Evolutionary conservation across 1,140 invertebrate genomes (phyloP).

Genomic region (Chelonus insularis): DNA sequence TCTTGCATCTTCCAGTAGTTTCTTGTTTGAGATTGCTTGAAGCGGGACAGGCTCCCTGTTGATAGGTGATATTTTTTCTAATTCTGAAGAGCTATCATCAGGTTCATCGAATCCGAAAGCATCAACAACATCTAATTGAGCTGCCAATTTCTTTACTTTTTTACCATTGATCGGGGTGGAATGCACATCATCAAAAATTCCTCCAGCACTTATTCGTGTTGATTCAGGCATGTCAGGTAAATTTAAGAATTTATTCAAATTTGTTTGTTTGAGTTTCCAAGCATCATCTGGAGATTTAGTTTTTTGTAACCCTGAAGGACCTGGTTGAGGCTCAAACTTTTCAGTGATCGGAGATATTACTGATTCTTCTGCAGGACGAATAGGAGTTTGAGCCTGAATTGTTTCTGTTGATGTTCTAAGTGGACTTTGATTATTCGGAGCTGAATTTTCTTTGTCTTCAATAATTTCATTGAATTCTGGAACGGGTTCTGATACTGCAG

Average conservation of each 20-base stretch:
- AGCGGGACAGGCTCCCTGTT: background rate
- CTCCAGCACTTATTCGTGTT: slow-evolving; percentile 38
- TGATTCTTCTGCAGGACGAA: too few species aligned
- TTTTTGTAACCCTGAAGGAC: slow-evolving; percentile 31
- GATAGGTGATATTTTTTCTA: background rate
- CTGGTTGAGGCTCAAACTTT: slow-evolving; percentile 22
- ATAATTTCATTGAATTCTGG: slow-evolving; percentile 6
- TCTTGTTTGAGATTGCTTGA: background rate
- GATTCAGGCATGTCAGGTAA: slow-evolving; percentile 40
- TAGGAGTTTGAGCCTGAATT: too few species aligned
- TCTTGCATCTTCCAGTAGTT: background rate
- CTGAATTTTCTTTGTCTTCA: slow-evolving; percentile 29
- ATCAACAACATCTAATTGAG: slow-evolving; percentile 32
- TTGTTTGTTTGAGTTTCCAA: slow-evolving; percentile 38
- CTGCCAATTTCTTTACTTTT: background rate
- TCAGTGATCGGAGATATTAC: too few species aligned
- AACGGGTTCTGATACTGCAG: background rate
- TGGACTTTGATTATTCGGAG: slow-evolving; percentile 22
- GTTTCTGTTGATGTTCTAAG: slow-evolving; percentile 26
- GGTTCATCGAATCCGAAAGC: slow-evolving; percentile 43
- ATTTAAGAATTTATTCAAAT: slow-evolving; percentile 45
- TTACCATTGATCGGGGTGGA: slow-evolving; percentile 35
- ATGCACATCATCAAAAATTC: slow-evolving; percentile 43
- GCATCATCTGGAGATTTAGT: slow-evolving; percentile 1
- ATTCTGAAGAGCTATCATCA: slow-evolving; percentile 15